A percentile compares a stretch with the other conserved stretches of the same genome.
Conservation (phyloP, 2,797 vertebrate species). For the Columba guinea region DNA sequence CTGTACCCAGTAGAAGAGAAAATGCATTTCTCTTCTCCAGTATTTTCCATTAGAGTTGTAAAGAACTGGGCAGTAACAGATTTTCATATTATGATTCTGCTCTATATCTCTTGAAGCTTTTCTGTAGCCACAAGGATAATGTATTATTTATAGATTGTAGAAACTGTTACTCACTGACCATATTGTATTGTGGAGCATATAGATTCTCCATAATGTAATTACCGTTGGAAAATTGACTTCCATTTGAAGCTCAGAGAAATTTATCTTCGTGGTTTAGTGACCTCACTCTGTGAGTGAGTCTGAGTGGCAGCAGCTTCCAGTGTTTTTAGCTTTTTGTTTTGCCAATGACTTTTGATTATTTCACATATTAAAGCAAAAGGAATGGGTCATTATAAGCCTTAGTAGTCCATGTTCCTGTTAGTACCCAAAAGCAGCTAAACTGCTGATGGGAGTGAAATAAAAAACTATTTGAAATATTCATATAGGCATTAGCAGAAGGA, state of each 20-base stretch:
- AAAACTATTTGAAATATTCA: neutral
- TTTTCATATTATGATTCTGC: neutral
- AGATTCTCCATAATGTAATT: slow-evolving; percentile 45
- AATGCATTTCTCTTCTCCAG: neutral
- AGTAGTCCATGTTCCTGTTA: neutral
- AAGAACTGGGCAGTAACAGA: neutral
- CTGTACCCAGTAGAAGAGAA: neutral
- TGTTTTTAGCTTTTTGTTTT: neutral
- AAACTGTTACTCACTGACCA: neutral
- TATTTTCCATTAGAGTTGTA: slow-evolving; percentile 8
- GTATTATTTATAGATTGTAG: slow-evolving; percentile 15
- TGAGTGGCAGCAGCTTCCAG: neutral
- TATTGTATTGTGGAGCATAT: neutral
- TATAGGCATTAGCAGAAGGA: neutral
- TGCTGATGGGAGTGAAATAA: neutral
- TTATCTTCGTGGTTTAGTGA: neutral
- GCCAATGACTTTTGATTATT: neutral
- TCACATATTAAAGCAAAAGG: neutral
- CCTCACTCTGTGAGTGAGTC: neutral
- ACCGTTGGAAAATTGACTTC: slow-evolving; percentile 36
- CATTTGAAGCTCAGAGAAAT: slow-evolving; percentile 16
- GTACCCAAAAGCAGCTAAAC: neutral
- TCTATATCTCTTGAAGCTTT: neutral
- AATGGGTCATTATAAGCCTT: neutral
- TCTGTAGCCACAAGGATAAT: slow-evolving; percentile 5